Evolutionary conservation across 2,888 invertebrate genomes (phyloP), one percentile per base, ranked within the genome.

Genomic region (Hyalella azteca): DNA sequence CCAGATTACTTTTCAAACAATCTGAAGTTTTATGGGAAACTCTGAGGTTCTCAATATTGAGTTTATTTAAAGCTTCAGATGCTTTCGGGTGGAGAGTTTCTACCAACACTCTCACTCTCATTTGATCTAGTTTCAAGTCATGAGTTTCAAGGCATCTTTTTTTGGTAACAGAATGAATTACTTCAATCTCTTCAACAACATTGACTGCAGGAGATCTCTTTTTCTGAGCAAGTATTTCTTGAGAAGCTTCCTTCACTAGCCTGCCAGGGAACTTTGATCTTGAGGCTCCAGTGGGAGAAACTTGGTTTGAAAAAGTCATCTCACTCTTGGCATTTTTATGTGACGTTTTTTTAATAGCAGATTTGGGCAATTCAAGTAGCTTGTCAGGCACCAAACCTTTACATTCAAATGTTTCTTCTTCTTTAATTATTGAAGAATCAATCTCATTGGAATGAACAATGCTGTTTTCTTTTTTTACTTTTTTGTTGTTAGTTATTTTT

Each of bases 391-490:
- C n/a, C 26, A 49, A 48, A 48, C 3, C 15, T n/a, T 48, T 48
- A n/a, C 48, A 59, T 41, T 79, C 75, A 45, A 73, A 54, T 40
- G 48, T 79, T 39, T 77, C 73, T 3, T 49, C 45, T 32, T 81
- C 78, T 26, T n/a, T n/a, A n/a, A 73, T 79, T 41, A 9, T 15
- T 22, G 49, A 26, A 40, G 73, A 73, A 32, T 75, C 78, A 59
- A 22, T 4, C 15, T 73, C 73, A 19, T 39, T 15, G 1, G 39
- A 19, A 26, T 5, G 19, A 1, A 5, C 3, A n/a, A 22, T 4
- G n/a, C 22, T 19, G 50, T n/a, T 50, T 5, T 19, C 50, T 5
- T n/a, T 50, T 7, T 13, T 22, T 1, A 7, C 50, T 22, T 50
- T 50, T 3, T 7, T 13, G n/a, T 50, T 50, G 7, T 13, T 19